A percentile compares a stretch with the other conserved stretches of the same genome.
Evolutionary conservation across 2,888 invertebrate genomes (phyloP).

Genomic region (Hermaeophaga mercurialis): DNA sequence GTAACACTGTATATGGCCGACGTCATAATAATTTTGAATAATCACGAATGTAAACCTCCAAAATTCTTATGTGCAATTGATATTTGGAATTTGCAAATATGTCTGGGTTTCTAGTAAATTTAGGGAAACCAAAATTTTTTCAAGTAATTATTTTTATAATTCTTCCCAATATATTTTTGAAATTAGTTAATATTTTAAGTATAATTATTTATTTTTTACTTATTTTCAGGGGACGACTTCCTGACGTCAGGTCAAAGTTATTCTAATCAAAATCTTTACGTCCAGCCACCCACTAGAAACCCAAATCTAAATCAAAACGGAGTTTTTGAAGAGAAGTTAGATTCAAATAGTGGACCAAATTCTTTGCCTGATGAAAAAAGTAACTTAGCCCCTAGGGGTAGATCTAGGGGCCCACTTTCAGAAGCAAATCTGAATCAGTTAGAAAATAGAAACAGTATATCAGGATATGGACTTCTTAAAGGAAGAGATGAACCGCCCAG

Average conservation of each 20-base stretch:
- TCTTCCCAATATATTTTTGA: background rate
- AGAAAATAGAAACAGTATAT: constrained; percentile 61
- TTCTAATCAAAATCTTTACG: constrained; percentile 89
- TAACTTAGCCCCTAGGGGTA: constrained; percentile 69
- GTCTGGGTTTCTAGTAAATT: too few species aligned
- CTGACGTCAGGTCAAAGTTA: constrained; percentile 64
- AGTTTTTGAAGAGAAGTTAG: constrained; percentile 52
- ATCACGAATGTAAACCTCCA: too few species aligned
- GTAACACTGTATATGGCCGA: too few species aligned
- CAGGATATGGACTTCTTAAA: constrained; percentile 54
- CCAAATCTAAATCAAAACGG: constrained; percentile 55
- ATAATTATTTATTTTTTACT: too few species aligned
- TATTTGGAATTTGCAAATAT: too few species aligned
- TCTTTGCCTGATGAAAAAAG: constrained; percentile 67
- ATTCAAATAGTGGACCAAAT: constrained; percentile 43
- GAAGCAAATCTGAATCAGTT: constrained; percentile 66
- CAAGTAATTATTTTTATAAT: background rate
- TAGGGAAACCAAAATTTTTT: too few species aligned
- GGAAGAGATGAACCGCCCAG: constrained; percentile 77
- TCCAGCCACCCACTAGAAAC: constrained; percentile 82
- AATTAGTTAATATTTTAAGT: too few species aligned
- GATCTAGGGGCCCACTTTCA: constrained; percentile 67
- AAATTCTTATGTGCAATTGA: too few species aligned
- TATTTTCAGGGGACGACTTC: constrained; percentile 54
- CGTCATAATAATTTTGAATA: too few species aligned